Percentiles rank a stretch among this genome's conserved stretches.
Conservation (phyloP, 2,113 vertebrate species). For the Hypocryptadius cinnamomeus region DNA sequence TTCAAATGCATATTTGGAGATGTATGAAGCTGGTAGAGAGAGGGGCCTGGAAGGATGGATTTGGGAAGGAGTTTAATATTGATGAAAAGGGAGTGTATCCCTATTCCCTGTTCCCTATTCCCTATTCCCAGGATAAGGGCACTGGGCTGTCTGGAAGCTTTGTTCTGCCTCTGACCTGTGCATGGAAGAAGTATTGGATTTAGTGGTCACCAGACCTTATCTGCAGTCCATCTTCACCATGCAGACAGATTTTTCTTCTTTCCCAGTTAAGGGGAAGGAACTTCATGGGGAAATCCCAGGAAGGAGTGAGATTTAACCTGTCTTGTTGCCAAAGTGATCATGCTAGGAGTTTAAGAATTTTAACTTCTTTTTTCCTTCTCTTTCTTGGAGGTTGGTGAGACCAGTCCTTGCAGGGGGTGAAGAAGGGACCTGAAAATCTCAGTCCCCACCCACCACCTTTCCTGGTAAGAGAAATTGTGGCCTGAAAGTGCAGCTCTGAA, state of each 20-base stretch:
- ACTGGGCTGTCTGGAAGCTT: neutral
- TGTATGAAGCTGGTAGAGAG: neutral
- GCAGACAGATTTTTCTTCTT: neutral
- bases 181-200: neutral
- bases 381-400: neutral
- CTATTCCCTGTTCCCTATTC: neutral
- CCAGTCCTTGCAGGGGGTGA: neutral
- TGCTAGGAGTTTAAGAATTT: neutral
- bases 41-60: neutral
- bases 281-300: neutral
- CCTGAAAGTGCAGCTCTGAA: neutral
- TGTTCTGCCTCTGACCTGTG: neutral
- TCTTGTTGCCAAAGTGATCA: neutral
- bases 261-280: neutral
- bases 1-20: neutral
- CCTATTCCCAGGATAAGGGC: neutral
- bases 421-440: neutral
- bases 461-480: neutral
- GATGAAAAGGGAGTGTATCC: neutral
- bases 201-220: neutral
- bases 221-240: neutral
- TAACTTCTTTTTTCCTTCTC: neutral
- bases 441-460: neutral
- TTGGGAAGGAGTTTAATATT: neutral
- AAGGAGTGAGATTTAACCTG: neutral